These are phyloP conservation scores for Todiramphus chloris DNA, from an alignment of 2,113 vertebrate genomes.

Conservation along the genomic window DNA sequence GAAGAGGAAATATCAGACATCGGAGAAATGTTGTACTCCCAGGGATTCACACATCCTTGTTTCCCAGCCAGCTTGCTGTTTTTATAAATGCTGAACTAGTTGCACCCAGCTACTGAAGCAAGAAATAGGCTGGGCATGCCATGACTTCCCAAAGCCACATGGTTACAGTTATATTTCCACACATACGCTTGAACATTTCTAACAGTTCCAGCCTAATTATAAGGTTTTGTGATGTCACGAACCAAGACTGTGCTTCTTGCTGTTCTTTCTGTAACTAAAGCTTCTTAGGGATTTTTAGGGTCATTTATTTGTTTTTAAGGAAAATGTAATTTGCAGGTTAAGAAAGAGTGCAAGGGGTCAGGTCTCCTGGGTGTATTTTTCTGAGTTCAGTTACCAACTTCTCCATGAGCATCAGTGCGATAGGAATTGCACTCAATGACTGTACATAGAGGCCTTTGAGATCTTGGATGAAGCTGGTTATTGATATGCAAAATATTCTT, in stretches of 20 bases:
- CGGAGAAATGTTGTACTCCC: conserved; percentile 41
- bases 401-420: neutral
- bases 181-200: neutral
- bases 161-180: conserved; percentile 16
- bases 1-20: conserved; percentile 51
- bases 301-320: conserved; percentile 62
- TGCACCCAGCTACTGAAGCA: conserved; percentile 4
- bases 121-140: neutral
- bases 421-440: conserved; percentile 34
- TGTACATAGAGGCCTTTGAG: conserved; percentile 1
- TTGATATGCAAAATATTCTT: conserved; percentile 62
- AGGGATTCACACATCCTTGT: neutral
- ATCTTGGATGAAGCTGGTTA: conserved; percentile 8
- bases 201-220: neutral
- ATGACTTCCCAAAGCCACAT: conserved; percentile 19
- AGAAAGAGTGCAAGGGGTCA: conserved; percentile 24
- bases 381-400: conserved; percentile 21
- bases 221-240: neutral
- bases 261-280: conserved; percentile 44
- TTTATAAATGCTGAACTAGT: neutral
- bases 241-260: neutral
- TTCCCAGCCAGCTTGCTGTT: conserved; percentile 34
- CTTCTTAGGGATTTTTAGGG: conserved; percentile 45
- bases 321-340: conserved; percentile 67
- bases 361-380: conserved; percentile 10